Percentiles rank a stretch among this genome's conserved stretches.
Evolutionary conservation across 2,113 vertebrate genomes (phyloP).

Genomic region (Nothocercus nigrocapillus): DNA sequence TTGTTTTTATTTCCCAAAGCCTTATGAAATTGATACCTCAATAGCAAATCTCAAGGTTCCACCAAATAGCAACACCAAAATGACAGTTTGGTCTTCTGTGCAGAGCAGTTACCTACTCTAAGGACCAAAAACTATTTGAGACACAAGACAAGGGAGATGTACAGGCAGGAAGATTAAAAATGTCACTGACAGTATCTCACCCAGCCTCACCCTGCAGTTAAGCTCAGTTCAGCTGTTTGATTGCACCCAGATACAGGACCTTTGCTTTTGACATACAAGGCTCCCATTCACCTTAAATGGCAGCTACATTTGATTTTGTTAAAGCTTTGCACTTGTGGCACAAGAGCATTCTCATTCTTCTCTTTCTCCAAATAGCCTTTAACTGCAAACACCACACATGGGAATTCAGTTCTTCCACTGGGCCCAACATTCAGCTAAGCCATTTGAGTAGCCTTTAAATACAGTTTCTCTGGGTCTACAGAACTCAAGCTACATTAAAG

Average conservation of each 20-base stretch:
- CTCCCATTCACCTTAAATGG: conserved; percentile 14
- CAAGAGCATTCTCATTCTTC: conserved; percentile 56
- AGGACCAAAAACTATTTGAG: neutral
- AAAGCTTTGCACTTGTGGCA: conserved; percentile 40
- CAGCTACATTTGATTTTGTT: conserved; percentile 52
- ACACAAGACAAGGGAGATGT: neutral
- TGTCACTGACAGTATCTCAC: neutral
- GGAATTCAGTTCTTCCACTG: neutral
- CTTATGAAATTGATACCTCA: neutral
- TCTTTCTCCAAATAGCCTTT: conserved; percentile 45
- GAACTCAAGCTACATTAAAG: neutral
- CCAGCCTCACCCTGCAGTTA: conserved; percentile 41
- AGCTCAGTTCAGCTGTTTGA: conserved; percentile 37
- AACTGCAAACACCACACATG: neutral
- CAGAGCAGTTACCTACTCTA: neutral
- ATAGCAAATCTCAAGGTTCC: neutral
- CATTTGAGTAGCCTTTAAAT: neutral
- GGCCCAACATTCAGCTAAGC: neutral
- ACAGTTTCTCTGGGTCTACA: neutral
- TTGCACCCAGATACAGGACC: neutral
- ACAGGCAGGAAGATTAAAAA: neutral
- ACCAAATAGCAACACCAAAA: neutral
- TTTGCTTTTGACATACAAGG: conserved; percentile 28
- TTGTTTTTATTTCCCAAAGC: neutral
- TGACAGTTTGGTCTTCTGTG: neutral